Conservation (phyloP, 2,888 invertebrate species). For the Caenorhabditis zanzibari region DNA sequence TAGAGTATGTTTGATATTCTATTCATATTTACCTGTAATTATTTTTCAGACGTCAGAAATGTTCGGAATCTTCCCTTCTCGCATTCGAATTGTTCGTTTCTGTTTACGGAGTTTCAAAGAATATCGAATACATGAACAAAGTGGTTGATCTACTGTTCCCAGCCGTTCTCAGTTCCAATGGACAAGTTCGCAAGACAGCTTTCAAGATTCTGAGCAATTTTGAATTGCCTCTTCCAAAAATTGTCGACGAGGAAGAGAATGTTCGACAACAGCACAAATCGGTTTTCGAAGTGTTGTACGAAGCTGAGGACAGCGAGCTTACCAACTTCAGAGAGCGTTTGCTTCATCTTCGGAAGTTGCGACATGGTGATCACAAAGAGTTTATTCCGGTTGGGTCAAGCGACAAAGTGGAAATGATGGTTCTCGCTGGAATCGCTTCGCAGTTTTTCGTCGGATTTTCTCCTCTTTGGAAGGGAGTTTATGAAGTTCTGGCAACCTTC, state of each 20-base stretch:
- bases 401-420: conserved; percentile 79
- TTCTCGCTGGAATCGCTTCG: conserved; percentile 90
- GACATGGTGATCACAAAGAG: conserved; percentile 65
- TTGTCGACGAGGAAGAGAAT: conserved; percentile 60
- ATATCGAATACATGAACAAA: conserved; percentile 57
- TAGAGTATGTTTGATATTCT: conserved; percentile 28
- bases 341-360: conserved; percentile 85
- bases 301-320: conserved; percentile 89
- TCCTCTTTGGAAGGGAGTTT: conserved; percentile 91
- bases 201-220: conserved; percentile 72
- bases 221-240: conserved; percentile 55
- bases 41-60: conserved; percentile 45
- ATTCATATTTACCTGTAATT: not conserved
- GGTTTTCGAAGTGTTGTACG: conserved; percentile 78
- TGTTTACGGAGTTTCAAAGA: conserved; percentile 48
- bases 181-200: conserved; percentile 63
- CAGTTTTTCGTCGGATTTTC: conserved; percentile 92
- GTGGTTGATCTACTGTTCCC: conserved; percentile 58
- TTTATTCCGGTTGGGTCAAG: conserved; percentile 64
- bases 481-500: conserved; percentile 88
- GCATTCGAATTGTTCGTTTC: conserved; percentile 57
- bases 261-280: conserved; percentile 35
- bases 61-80: conserved; percentile 64
- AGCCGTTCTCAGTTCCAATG: conserved; percentile 60
- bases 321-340: conserved; percentile 91